A percentile compares a stretch with the other conserved stretches of the same genome.
Evolutionary conservation across 2,113 vertebrate species (phyloP).

Genomic region (Sitta europaea): DNA sequence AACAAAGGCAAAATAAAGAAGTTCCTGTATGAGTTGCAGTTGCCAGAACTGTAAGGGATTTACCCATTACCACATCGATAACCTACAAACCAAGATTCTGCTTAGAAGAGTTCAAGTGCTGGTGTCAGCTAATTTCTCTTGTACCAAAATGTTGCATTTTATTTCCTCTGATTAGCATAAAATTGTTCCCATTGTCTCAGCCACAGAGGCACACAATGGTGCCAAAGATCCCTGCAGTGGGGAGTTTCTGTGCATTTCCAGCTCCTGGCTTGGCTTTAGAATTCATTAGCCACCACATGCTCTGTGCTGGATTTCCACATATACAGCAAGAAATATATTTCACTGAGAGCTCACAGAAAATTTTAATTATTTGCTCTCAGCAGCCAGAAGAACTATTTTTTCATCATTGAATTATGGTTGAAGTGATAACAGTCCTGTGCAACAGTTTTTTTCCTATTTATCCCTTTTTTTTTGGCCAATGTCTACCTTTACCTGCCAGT

Average conservation of each 20-base stretch:
- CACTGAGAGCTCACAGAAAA: neutral
- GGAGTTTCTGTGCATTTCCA: constrained; percentile 17
- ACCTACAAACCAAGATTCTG: neutral
- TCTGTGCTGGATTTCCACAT: neutral
- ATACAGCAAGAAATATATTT: neutral
- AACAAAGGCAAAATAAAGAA: neutral
- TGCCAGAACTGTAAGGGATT: too few relatives aligned
- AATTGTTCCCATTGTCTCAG: constrained; percentile 89
- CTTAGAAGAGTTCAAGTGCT: neutral
- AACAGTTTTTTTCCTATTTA: neutral
- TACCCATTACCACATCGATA: neutral
- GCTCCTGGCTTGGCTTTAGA: constrained; percentile 15
- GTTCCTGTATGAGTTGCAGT: neutral
- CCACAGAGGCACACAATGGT: constrained; percentile 73
- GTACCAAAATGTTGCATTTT: constrained; percentile 76
- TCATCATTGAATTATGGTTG: neutral
- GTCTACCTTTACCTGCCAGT: neutral
- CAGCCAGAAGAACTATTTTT: neutral
- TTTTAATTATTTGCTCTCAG: neutral
- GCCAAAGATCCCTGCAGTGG: constrained; percentile 78
- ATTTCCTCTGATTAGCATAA: constrained; percentile 90
- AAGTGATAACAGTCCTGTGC: neutral
- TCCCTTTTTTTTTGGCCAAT: neutral
- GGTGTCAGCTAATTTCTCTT: constrained; percentile 58
- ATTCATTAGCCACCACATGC: neutral